phyloP scores from a whole-genome alignment of 2,113 vertebrate genomes.

The Phrynosoma platyrhinos region DNA sequence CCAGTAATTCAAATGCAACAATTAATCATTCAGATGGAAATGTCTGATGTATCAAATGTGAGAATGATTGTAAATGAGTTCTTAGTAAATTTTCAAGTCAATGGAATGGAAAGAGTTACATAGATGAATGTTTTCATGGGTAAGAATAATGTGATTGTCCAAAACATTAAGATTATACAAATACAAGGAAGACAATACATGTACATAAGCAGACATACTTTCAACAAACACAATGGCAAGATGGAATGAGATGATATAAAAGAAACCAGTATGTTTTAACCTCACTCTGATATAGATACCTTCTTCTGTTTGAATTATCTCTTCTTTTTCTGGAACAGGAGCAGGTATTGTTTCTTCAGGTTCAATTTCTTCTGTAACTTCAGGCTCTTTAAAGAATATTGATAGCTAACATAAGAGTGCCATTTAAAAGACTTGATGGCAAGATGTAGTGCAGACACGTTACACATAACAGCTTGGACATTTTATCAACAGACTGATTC shows the following conservation, averaged over 20 bases:
- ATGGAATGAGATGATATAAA: slow-evolving; percentile 10
- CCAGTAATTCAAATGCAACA: background rate
- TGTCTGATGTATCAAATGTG: background rate
- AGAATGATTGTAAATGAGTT: background rate
- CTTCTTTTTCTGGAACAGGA: slow-evolving; percentile 71
- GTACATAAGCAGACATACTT: slow-evolving; percentile 2
- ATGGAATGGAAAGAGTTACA: slow-evolving; percentile 33
- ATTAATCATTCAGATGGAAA: background rate
- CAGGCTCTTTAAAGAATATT: slow-evolving; percentile 82
- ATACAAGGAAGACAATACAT: background rate
- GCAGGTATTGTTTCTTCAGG: slow-evolving; percentile 71
- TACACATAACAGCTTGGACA: background rate
- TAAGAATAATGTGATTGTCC: background rate
- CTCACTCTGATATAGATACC: slow-evolving; percentile 67
- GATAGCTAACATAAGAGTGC: slow-evolving; percentile 65
- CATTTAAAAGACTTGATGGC: slow-evolving; percentile 44
- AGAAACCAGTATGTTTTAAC: slow-evolving; percentile 26
- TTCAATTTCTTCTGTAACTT: slow-evolving; percentile 71
- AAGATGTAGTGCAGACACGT: slow-evolving; percentile 33
- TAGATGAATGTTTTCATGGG: slow-evolving; percentile 8
- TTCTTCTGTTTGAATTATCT: slow-evolving; percentile 52
- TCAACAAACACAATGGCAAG: slow-evolving; percentile 26
- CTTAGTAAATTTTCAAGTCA: background rate
- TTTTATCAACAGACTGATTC: background rate
- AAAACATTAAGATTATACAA: background rate